Conservation (phyloP, 1,140 invertebrate genomes). For the Holcopasites calliopsidis region DNA sequence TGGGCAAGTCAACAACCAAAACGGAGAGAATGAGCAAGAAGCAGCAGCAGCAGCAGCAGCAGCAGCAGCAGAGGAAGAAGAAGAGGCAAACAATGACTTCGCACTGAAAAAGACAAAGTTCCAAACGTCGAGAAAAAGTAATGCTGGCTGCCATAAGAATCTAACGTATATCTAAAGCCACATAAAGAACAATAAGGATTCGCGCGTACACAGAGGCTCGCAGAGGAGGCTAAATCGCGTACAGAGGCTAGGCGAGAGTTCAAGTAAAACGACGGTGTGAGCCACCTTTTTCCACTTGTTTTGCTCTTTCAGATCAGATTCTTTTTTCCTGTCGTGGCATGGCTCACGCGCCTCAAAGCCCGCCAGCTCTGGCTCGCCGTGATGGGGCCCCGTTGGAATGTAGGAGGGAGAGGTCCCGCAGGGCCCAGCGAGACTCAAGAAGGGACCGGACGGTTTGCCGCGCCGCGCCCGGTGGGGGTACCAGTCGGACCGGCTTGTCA, state of each 20-base stretch:
- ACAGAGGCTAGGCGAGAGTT: not conserved
- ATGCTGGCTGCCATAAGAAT: not conserved
- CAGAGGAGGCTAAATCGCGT: not conserved
- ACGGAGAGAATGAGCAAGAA: not conserved
- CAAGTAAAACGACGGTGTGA: constrained; percentile 51
- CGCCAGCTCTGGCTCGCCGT: constrained; percentile 62
- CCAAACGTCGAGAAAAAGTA: not conserved
- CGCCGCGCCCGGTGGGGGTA: constrained; percentile 54
- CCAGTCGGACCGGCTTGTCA: constrained; percentile 72
- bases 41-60: not conserved
- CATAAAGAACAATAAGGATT: not conserved
- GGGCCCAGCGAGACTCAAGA: constrained; percentile 62
- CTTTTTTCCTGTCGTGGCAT: constrained; percentile 67
- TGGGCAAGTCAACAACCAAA: not conserved
- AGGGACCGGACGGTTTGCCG: no score
- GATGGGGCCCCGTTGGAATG: constrained; percentile 68
- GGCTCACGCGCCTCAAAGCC: constrained; percentile 67
- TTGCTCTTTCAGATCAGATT: constrained; percentile 70
- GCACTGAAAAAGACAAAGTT: not conserved
- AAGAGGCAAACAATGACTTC: constrained; percentile 14
- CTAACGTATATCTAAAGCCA: not conserved
- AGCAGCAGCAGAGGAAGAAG: not conserved
- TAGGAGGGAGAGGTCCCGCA: constrained; percentile 59
- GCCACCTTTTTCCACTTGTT: constrained; percentile 68
- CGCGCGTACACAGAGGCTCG: not conserved